Evolutionary conservation across 2,797 vertebrate species (phyloP).

Genomic region (Danio aesculapii): DNA sequence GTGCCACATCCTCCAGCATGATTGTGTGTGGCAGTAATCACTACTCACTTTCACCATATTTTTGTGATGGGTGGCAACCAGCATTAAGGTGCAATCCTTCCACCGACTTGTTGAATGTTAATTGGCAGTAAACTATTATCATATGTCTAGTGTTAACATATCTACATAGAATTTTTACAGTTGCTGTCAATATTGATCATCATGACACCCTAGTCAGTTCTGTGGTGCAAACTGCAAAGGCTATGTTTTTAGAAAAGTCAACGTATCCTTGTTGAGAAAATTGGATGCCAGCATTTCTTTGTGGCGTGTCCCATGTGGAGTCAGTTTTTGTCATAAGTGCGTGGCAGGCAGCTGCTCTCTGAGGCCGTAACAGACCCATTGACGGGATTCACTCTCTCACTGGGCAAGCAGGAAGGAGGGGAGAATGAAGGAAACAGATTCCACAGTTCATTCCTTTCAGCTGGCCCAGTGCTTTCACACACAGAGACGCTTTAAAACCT

Average conservation of each 20-base stretch:
- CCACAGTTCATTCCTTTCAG: constrained; percentile 63
- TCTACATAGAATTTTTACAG: not conserved
- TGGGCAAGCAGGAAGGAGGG: constrained; percentile 66
- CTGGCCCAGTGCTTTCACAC: constrained; percentile 46
- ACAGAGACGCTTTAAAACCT: constrained; percentile 24
- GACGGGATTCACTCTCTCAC: constrained; percentile 43
- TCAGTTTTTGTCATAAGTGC: constrained; percentile 30
- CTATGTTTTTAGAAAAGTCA: not conserved
- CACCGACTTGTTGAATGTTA: not conserved
- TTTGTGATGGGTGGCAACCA: not conserved
- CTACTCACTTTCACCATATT: not conserved
- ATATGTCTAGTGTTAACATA: not conserved
- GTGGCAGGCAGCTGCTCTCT: constrained; percentile 43
- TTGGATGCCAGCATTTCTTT: not conserved
- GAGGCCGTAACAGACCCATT: constrained; percentile 15
- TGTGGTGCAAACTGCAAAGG: not conserved
- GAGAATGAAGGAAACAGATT: constrained; percentile 65
- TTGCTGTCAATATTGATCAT: not conserved
- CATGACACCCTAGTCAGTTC: not conserved
- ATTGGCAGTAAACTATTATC: not conserved
- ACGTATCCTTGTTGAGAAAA: not conserved
- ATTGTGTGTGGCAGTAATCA: not conserved
- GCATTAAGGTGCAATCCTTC: not conserved
- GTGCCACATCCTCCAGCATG: too few relatives aligned
- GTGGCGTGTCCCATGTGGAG: constrained; percentile 24